These are phyloP conservation scores for Excalfactoria chinensis DNA, from an alignment of 2,113 vertebrate species.

Conservation along the genomic window DNA sequence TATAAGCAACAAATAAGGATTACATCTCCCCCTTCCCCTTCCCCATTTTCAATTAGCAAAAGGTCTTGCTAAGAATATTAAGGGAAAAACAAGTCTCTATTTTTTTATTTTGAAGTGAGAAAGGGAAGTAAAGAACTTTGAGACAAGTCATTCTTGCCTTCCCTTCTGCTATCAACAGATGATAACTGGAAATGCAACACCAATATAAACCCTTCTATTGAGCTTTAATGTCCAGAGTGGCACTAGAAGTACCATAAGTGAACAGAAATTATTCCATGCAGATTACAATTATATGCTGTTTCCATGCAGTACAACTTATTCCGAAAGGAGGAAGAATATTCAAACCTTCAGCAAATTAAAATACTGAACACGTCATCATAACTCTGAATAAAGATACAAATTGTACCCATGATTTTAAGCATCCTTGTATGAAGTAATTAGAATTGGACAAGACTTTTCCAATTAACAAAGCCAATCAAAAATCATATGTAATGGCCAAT, in stretches of 20 bases:
- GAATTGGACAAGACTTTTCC: constrained; percentile 38
- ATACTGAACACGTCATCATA: constrained; percentile 29
- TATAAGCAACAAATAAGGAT: background rate
- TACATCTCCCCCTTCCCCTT: too few species aligned
- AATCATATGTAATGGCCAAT: background rate
- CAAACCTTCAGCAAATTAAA: constrained; percentile 31
- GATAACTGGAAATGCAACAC: background rate
- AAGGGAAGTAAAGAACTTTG: background rate
- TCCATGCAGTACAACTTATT: constrained; percentile 10
- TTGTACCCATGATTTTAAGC: background rate
- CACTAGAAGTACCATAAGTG: background rate
- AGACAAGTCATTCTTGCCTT: background rate
- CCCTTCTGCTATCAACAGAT: background rate
- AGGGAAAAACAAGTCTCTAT: background rate
- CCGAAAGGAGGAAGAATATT: background rate
- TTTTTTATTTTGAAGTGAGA: background rate
- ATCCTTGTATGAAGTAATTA: constrained; percentile 48
- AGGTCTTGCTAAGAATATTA: background rate
- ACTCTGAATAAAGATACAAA: constrained; percentile 44
- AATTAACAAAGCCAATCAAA: constrained; percentile 23
- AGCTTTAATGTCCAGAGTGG: background rate
- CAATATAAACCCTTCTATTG: background rate
- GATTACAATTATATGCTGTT: background rate
- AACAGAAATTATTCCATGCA: background rate
- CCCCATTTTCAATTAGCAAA: background rate